Base-by-base conservation (phyloP, 2,797 vertebrate species). In the Chaenodraco wilsoni region DNA sequence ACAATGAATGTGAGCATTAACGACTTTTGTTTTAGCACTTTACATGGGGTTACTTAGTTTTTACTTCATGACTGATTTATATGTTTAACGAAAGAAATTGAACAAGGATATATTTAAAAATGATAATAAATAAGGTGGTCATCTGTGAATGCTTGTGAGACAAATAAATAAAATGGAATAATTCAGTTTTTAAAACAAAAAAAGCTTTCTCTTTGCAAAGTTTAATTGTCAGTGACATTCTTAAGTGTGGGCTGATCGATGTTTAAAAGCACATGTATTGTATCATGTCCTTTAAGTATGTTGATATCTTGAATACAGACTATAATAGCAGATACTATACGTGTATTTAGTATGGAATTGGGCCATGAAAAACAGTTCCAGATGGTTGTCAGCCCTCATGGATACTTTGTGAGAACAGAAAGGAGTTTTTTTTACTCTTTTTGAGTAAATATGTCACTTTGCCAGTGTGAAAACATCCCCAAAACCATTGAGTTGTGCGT, bases 1-100 rank as follows among this genome's bases (percentile, higher is more conserved):
- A 19, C 52, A 50, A 2, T 66, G 5, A 80, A 60, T 69, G 17
- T 5, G 52, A 69, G 8, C 33, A 9, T 37, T 37, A 37, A 8
- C 5, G 2, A 37, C 33, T 6, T 37, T 37, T 37, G 7, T 37
- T 37, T 37, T 37, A 37, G 33, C 33, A 37, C 8, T 37, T 37
- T 9, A 37, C 33, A 37, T 9, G 33, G 33, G 33, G 33, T 6
- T 37, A 37, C 33, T 37, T 37, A 37, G 6, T 37, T 37, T 9
- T 37, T 37, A 37, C 5, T 37, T 37, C 8, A 37, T 37, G 33
- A 37, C 33, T 37, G 33, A 6, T 37, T 37, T 37, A 37, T 37
- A 9, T 37, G 33, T 37, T 37, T 37, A 37, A 9, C 8, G 8
- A 37, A 37, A 37, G 33, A 37, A 37, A 37, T 27, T 37, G 33